Percentiles rank a stretch among this genome's conserved stretches.
These are phyloP conservation scores for Erpobdella octoculata DNA, from an alignment of 2,888 invertebrate genomes.

Conservation along the genomic window DNA sequence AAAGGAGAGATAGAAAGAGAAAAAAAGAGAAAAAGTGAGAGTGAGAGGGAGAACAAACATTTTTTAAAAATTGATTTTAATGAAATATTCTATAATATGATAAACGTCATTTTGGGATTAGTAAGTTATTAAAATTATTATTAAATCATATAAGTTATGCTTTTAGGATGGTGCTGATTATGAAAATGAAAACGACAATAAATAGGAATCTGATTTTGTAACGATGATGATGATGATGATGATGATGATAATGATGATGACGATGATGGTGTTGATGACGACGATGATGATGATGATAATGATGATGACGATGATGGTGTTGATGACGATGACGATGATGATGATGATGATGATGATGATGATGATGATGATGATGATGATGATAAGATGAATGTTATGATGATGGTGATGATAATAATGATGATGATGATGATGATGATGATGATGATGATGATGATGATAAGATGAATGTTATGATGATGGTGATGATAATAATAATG, in stretches of 20 bases:
- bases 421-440: neutral
- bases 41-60: too few relatives aligned
- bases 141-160: too few relatives aligned
- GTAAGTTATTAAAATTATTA: too few relatives aligned
- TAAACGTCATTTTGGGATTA: too few relatives aligned
- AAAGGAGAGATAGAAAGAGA: too few relatives aligned
- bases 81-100: too few relatives aligned
- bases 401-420: neutral
- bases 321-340: neutral
- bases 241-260: neutral
- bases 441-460: neutral
- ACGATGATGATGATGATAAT: constrained; percentile 5
- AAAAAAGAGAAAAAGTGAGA: too few relatives aligned
- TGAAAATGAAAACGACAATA: too few relatives aligned
- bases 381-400: neutral
- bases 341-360: neutral
- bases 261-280: neutral
- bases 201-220: too few relatives aligned
- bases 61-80: too few relatives aligned
- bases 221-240: neutral
- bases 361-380: neutral
- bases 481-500: neutral
- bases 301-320: neutral
- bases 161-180: too few relatives aligned
- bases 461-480: neutral